Base-by-base conservation (phyloP, 2,888 invertebrate species). In the Malthinus flaveolus region DNA sequence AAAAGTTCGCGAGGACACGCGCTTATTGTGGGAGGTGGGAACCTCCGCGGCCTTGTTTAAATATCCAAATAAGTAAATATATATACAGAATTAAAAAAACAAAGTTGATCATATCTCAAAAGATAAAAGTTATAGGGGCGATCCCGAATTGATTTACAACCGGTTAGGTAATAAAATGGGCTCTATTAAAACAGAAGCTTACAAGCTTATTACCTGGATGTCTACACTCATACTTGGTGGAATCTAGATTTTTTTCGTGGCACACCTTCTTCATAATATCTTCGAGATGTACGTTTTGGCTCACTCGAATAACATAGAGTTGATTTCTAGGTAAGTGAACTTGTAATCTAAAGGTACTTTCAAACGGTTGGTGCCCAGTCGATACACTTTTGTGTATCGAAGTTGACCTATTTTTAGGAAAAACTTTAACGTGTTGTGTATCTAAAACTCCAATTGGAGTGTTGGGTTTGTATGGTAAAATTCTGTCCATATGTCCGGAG, bases 271-370 rank as follows among this genome's bases (percentile, higher is more conserved):
- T 81, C 68, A 90, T 82, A 49, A 93, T 84, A 62, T 90, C 87
- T 37, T 84, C 84, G 32, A 93, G 79, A 31, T 83, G 81, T 48
- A 86, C 86, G 66, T 86, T 84, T 9, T 88, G 87, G 64, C 88
- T 88, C 60, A 91, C 85, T 62, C 93, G 81, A 36, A 87, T 83
- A 8, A 93, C 91, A 77, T 87, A 89, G 56, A 92, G 82, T 78
- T 93, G 92, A 74, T 89, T 89, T 67, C 88, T 84, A 32, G 92
- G 93, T 67, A 93, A 80, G 73, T 90, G 87, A 33, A 93, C 89
- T 76, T 78, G 78, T 64, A 84, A 73, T 71, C 84, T 77, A 72
- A 84, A 84, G 37, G 84, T 84, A 63, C 82, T 82, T 78, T 87
- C 86, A 71, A 87, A 87, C 5, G 85, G 86, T 70, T 84, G 84